A percentile compares a stretch with the other conserved stretches of the same genome.
These are phyloP conservation scores for Cheilosia variabilis DNA, from an alignment of 2,888 invertebrate genomes.

Conservation along the genomic window DNA sequence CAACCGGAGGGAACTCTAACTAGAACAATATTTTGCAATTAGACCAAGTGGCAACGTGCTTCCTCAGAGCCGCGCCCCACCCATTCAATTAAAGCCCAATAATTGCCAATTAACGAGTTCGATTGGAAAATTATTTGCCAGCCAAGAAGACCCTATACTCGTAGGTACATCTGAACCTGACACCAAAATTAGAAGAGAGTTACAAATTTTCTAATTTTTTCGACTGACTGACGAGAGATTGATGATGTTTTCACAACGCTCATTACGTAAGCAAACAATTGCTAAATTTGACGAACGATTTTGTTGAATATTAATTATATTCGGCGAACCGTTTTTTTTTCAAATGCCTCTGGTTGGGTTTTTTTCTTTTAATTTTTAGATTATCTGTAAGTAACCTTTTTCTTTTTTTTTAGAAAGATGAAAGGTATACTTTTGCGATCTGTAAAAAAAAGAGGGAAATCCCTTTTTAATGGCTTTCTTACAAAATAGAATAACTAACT, in stretches of 20 bases:
- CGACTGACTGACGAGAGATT: not conserved
- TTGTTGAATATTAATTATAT: slow-evolving; percentile 30
- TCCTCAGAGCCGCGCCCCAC: slow-evolving; percentile 4
- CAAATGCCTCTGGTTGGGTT: slow-evolving; percentile 26
- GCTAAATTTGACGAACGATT: slow-evolving; percentile 30
- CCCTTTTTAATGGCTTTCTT: slow-evolving; percentile 29
- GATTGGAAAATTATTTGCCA: slow-evolving; percentile 49
- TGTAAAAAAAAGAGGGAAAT: slow-evolving; percentile 9
- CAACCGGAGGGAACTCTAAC: slow-evolving; percentile 50
- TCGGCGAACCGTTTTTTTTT: not conserved
- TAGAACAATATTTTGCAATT: slow-evolving; percentile 41
- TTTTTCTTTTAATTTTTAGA: not conserved
- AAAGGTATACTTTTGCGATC: slow-evolving; percentile 15
- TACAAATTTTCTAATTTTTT: slow-evolving; percentile 19
- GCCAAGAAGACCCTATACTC: not conserved
- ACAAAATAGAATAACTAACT: too few relatives aligned
- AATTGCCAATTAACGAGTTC: slow-evolving; percentile 62
- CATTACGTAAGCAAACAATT: slow-evolving; percentile 37
- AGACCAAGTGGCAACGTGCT: slow-evolving; percentile 23
- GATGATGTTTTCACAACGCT: slow-evolving; percentile 41
- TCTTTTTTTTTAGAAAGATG: not conserved
- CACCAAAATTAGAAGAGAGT: not conserved
- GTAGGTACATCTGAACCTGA: not conserved
- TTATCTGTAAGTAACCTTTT: not conserved
- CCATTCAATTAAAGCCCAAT: slow-evolving; percentile 43